Evolutionary conservation across 2,113 vertebrate species (phyloP).

Genomic region (Hippocampus abdominalis): DNA sequence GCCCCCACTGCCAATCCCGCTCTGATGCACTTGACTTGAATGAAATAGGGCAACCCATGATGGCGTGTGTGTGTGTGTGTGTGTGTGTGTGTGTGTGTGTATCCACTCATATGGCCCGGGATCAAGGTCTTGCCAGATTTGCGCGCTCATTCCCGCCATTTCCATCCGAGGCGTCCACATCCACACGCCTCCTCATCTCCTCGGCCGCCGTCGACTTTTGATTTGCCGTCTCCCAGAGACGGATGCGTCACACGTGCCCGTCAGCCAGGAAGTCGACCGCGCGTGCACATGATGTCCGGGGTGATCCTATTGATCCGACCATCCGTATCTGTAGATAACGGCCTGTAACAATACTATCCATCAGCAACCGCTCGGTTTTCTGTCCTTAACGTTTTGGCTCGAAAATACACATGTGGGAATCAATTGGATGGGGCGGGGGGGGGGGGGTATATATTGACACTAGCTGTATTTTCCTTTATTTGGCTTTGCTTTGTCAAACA

Average conservation of each 20-base stretch:
- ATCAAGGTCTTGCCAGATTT: conserved; percentile 40
- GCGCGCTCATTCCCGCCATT: conserved; percentile 21
- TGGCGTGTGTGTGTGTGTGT: background rate
- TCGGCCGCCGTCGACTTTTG: conserved; percentile 11
- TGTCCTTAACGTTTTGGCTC: background rate
- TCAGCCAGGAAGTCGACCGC: conserved; percentile 41
- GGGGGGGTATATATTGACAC: conserved; percentile 28
- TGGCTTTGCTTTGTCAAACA: conserved; percentile 3
- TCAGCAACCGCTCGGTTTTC: conserved; percentile 29
- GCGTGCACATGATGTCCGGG: conserved; percentile 26
- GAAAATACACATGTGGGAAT: conserved; percentile 37
- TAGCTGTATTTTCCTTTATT: conserved; percentile 15
- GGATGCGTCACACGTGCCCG: conserved; percentile 52
- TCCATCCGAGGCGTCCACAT: conserved; percentile 22
- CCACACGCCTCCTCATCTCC: background rate
- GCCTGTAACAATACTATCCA: conserved; percentile 12
- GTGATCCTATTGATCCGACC: conserved; percentile 40
- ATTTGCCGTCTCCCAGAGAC: conserved; percentile 58
- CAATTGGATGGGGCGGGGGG: conserved; percentile 21
- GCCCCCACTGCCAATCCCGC: conserved; percentile 28
- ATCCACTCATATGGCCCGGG: conserved; percentile 16
- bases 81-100: no score
- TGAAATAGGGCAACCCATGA: conserved; percentile 28
- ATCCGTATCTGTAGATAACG: conserved; percentile 38
- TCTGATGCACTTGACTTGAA: conserved; percentile 46